Base-by-base conservation (phyloP, 2,797 vertebrate genomes). In the Lepilemur septentrionalis region DNA sequence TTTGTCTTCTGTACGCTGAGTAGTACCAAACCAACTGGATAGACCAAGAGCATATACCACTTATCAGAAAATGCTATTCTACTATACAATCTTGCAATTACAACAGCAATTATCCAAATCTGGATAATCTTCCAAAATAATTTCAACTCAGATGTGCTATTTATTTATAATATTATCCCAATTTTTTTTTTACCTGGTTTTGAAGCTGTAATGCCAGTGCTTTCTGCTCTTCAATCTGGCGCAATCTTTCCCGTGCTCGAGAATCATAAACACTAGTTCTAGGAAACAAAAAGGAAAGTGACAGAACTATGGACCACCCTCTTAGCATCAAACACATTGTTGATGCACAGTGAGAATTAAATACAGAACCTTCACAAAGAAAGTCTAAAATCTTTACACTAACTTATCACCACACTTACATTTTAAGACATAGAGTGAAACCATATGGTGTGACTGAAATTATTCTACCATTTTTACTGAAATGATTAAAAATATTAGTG, bases 201-300 rank as follows among this genome's bases (percentile, higher is more conserved):
- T 99, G 98, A 96, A 99, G 98, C 97, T 98, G 99, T 15, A 99
- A 98, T 23, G 99, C 98, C 70, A 99, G 73, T 0, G 99, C 99
- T 79, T 99, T 99, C 97, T 99, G 99, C 93, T 99, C 99, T 32
- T 99, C 99, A 59, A 99, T 99, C 18, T 99, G 99, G 97, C 99
- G 98, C 98, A 99, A 99, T 97, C 99, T 98, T 98, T 99, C 99
- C 93, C 99, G 99, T 2, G 99, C 99, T 55, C 99, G 99, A 5
- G 99, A 99, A 89, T 99, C 99, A 48, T 99, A 99, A 98, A 99
- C 99, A 11, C 99, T 99, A 28, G 99, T 99, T 96, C 99, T 99
- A 95, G 61, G 80, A 97, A 95, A 91, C 50, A 70, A 63, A 8
- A 59, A 93, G 93, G 52, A 93, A 18, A 4, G 0, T 57, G 18